Evolutionary conservation across 2,113 vertebrate genomes (phyloP).

Genomic region (Menidia beryllina): DNA sequence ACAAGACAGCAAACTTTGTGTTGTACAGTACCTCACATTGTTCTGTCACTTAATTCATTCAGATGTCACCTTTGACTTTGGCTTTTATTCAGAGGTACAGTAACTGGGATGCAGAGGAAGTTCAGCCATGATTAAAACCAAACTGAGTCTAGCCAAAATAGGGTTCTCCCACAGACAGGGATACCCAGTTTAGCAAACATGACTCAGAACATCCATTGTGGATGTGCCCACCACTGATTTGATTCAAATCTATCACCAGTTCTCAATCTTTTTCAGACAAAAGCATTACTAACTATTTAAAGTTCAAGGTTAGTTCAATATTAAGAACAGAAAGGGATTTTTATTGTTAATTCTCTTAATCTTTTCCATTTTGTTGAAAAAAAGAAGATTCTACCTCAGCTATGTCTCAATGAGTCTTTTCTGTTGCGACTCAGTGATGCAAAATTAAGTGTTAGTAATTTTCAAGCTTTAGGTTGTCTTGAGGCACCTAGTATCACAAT

Average conservation of each 20-base stretch:
- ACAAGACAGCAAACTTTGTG: constrained; percentile 44
- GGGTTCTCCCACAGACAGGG: neutral
- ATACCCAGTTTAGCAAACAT: neutral
- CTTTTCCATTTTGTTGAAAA: too few species aligned
- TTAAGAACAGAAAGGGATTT: too few species aligned
- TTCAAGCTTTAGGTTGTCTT: too few species aligned
- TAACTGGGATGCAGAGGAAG: constrained; percentile 5
- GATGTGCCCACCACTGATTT: neutral
- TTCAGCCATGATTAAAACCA: neutral
- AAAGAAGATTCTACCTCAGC: too few species aligned
- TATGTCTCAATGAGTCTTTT: too few species aligned
- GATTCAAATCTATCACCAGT: neutral
- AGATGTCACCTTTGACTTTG: constrained; percentile 14
- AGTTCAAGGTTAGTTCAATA: too few species aligned
- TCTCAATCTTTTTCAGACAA: neutral
- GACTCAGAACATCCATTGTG: too few species aligned
- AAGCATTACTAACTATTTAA: too few species aligned
- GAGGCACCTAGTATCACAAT: too few species aligned
- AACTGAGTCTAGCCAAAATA: neutral
- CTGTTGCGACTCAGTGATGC: too few species aligned
- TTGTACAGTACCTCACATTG: constrained; percentile 4
- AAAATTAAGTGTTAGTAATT: too few species aligned
- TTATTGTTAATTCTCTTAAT: too few species aligned
- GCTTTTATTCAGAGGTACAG: neutral
- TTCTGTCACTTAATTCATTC: constrained; percentile 33